A percentile compares a stretch with the other conserved stretches of the same genome.
Conservation (phyloP, 2,113 vertebrate species). For the Lynx canadensis region DNA sequence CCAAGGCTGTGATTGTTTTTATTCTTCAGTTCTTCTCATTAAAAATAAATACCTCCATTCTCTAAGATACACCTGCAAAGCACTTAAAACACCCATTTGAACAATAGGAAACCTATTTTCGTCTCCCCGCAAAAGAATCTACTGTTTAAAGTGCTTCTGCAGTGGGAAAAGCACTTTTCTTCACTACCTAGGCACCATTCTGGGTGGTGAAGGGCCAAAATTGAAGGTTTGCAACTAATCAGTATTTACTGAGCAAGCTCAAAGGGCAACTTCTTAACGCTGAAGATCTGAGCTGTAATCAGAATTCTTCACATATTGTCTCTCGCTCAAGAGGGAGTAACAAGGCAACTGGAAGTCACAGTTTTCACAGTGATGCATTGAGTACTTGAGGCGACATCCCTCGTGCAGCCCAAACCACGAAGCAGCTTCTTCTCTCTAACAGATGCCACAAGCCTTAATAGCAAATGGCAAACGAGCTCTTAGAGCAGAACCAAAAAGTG, state of each 20-base stretch:
- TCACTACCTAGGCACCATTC: conserved; percentile 13
- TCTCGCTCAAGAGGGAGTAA: conserved; percentile 41
- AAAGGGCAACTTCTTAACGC: conserved; percentile 65
- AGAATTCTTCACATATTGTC: conserved; percentile 26
- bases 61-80: conserved; percentile 83
- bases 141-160: conserved; percentile 59
- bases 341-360: conserved; percentile 34
- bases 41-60: conserved; percentile 87
- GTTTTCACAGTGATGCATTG: conserved; percentile 50
- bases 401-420: neutral
- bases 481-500: conserved; percentile 47
- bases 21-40: conserved; percentile 86
- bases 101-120: conserved; percentile 78
- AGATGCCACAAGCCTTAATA: neutral
- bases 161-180: conserved; percentile 30
- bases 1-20: conserved; percentile 83
- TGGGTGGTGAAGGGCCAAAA: conserved; percentile 38
- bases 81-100: conserved; percentile 79
- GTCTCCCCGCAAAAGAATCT: conserved; percentile 63
- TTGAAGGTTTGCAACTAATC: conserved; percentile 57
- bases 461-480: conserved; percentile 53
- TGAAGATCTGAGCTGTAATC: conserved; percentile 64
- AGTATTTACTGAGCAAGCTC: conserved; percentile 67
- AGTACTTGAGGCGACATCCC: neutral
- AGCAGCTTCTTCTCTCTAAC: neutral